Conservation (phyloP, 2,888 invertebrate genomes). For the Oscheius sp. region DNA sequence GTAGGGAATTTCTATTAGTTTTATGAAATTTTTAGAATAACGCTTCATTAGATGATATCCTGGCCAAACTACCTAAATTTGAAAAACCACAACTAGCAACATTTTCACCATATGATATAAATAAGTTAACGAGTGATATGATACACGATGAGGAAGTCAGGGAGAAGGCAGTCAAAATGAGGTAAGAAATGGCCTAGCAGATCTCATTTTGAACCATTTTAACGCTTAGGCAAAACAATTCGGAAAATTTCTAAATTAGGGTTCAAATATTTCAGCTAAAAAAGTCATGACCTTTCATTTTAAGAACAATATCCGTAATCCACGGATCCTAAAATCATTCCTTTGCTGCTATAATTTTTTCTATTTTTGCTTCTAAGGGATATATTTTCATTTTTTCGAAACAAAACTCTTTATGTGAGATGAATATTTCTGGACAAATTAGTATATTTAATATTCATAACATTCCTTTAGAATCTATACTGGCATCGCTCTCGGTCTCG, state of each 20-base stretch:
- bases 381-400: too few species aligned
- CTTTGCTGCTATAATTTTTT: too few species aligned
- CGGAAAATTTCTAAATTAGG: too few species aligned
- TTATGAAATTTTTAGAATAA: constrained; percentile 40
- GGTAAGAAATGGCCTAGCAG: too few species aligned
- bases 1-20: neutral
- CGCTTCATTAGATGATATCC: constrained; percentile 62
- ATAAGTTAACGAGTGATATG: constrained; percentile 62
- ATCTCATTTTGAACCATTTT: too few species aligned
- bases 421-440: neutral
- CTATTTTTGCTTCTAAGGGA: too few species aligned
- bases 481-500: constrained; percentile 61
- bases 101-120: constrained; percentile 68
- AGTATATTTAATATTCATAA: constrained; percentile 4
- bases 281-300: too few species aligned
- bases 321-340: too few species aligned
- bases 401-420: too few species aligned
- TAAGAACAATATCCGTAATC: too few species aligned
- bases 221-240: neutral
- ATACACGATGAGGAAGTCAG: constrained; percentile 49
- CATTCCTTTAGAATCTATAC: constrained; percentile 59
- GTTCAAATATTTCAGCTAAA: too few species aligned
- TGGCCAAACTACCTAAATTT: constrained; percentile 65
- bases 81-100: constrained; percentile 59
- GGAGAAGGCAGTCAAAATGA: constrained; percentile 39